These are phyloP conservation scores for Mastacembelus armatus DNA, from an alignment of 2,797 vertebrate genomes.

Conservation along the genomic window DNA sequence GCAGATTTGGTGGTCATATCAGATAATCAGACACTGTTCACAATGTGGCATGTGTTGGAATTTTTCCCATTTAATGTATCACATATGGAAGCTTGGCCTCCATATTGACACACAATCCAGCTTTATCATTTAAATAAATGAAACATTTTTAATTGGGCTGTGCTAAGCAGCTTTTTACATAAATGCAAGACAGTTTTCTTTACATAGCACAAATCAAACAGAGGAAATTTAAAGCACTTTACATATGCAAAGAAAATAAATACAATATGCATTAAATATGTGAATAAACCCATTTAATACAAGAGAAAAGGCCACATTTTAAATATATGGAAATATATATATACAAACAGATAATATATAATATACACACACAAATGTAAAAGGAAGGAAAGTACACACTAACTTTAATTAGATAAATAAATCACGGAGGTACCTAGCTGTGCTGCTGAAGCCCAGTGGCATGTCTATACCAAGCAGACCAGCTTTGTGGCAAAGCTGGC, in stretches of 20 bases:
- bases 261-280: too few relatives aligned
- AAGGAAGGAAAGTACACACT: slow-evolving; percentile 41
- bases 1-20: slow-evolving; percentile 17
- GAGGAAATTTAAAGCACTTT: too few relatives aligned
- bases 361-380: slow-evolving; percentile 25
- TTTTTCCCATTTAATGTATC: slow-evolving; percentile 10
- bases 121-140: slow-evolving; percentile 43
- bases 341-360: slow-evolving; percentile 28
- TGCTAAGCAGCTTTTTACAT: slow-evolving; percentile 57
- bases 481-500: slow-evolving; percentile 31
- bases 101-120: neutral
- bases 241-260: too few relatives aligned
- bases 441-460: slow-evolving; percentile 36
- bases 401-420: slow-evolving; percentile 79
- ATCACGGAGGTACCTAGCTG: slow-evolving; percentile 63
- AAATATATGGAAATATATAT: slow-evolving; percentile 29
- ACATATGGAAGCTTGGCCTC: neutral
- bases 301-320: too few relatives aligned
- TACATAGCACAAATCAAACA: too few relatives aligned
- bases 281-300: too few relatives aligned
- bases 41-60: neutral
- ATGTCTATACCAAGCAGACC: slow-evolving; percentile 46
- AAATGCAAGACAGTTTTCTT: too few relatives aligned
- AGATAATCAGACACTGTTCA: neutral
- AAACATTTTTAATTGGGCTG: slow-evolving; percentile 69